Percentiles rank a stretch among this genome's conserved stretches.
These are phyloP conservation scores for Atethmia centrago DNA, from an alignment of 2,888 invertebrate species.

Conservation along the genomic window DNA sequence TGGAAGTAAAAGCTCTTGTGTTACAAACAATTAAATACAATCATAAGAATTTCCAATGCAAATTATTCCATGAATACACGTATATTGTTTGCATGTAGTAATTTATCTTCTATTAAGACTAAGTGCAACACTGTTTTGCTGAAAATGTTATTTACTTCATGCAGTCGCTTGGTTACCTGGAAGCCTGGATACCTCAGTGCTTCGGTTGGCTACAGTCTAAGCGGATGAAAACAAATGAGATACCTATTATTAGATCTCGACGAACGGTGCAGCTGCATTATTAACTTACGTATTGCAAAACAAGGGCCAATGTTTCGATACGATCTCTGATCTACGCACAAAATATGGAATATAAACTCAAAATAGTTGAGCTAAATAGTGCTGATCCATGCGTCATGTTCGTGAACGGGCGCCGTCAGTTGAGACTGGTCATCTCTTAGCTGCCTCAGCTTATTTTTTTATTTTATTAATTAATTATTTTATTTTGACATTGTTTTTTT, in stretches of 20 bases:
- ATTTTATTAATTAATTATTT: too few species aligned
- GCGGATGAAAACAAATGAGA: conserved; percentile 53
- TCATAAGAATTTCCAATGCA: conserved; percentile 7
- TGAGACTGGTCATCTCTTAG: too few species aligned
- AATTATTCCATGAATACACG: background rate
- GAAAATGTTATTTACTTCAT: conserved; percentile 30
- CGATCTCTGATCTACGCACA: background rate
- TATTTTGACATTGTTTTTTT: too few species aligned
- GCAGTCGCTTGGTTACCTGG: conserved; percentile 9
- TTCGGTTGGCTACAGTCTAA: conserved; percentile 17
- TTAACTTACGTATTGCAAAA: conserved; percentile 14
- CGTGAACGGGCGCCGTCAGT: too few species aligned
- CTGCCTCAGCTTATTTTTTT: too few species aligned
- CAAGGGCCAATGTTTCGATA: background rate
- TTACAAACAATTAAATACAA: conserved; percentile 25
- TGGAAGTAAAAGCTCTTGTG: conserved; percentile 20
- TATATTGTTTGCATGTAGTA: background rate
- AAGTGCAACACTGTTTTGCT: conserved; percentile 29
- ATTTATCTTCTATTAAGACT: conserved; percentile 1
- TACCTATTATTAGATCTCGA: conserved; percentile 36
- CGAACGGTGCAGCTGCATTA: conserved; percentile 15
- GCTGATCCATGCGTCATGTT: too few species aligned
- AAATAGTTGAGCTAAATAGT: too few species aligned
- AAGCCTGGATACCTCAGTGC: conserved; percentile 5
- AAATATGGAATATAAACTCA: background rate